phyloP scores from a whole-genome alignment of 2,797 vertebrate genomes.

The Glyptemys insculpta region DNA sequence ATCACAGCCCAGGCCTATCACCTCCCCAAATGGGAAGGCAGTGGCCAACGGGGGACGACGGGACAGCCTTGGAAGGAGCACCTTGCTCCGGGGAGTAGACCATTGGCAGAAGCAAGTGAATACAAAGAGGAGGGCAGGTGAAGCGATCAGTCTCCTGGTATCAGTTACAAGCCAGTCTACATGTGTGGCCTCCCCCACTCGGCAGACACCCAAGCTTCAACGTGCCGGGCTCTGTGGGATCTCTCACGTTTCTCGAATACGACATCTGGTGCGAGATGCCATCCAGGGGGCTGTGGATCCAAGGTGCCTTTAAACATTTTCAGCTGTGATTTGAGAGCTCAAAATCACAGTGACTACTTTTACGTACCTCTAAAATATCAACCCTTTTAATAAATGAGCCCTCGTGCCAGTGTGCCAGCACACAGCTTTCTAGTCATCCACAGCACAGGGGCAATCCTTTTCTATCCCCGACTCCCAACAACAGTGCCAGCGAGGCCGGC shows the following conservation, averaged over 20 bases:
- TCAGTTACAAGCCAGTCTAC: not conserved
- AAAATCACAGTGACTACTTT: conserved; percentile 37
- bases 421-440: not conserved
- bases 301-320: not conserved
- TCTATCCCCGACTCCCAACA: not conserved
- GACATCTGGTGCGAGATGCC: conserved; percentile 56
- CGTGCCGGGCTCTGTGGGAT: conserved; percentile 42
- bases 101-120: conserved; percentile 17
- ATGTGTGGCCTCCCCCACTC: conserved; percentile 20
- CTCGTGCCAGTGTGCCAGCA: conserved; percentile 34
- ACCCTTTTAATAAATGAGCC: not conserved
- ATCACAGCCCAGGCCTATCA: conserved; percentile 2
- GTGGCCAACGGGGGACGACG: not conserved
- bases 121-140: not conserved
- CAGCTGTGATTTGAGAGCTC: not conserved
- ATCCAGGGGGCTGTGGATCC: rapidly evolving
- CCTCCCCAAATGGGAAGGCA: not conserved
- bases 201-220: not conserved
- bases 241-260: conserved; percentile 43
- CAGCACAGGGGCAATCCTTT: not conserved
- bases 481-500: not conserved
- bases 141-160: conserved; percentile 9
- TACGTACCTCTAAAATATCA: not conserved
- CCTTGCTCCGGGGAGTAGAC: not conserved
- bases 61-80: conserved; percentile 27